Evolutionary conservation across 2,888 invertebrate genomes (phyloP).

Genomic region (Melitaea athalia): DNA sequence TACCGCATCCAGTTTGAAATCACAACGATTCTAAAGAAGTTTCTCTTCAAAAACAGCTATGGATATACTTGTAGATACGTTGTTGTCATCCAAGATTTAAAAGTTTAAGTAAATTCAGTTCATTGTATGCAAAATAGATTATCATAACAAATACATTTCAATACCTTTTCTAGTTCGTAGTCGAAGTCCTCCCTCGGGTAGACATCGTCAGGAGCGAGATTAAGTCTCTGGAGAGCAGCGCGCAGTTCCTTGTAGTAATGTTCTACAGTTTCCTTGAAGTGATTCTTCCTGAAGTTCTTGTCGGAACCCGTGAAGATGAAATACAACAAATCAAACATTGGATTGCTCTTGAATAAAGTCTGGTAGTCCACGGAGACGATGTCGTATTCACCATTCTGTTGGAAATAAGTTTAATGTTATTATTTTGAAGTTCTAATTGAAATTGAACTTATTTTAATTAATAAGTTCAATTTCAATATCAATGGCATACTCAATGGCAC

Average conservation of each 20-base stretch:
- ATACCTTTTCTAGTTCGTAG: constrained; percentile 46
- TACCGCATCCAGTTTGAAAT: no score
- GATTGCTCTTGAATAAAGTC: constrained; percentile 34
- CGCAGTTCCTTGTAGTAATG: constrained; percentile 47
- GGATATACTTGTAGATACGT: no score
- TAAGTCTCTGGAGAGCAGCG: constrained; percentile 40
- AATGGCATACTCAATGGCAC: no score
- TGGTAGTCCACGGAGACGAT: constrained; percentile 41
- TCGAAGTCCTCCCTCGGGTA: constrained; percentile 47
- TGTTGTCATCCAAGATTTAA: no score
- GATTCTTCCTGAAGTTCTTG: constrained; percentile 44
- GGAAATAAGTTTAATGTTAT: neutral
- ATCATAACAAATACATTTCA: neutral
- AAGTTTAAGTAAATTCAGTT: no score
- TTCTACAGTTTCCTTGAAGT: constrained; percentile 44
- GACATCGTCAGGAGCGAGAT: constrained; percentile 41
- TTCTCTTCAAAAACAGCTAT: no score
- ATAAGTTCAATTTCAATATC: no score
- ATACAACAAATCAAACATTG: constrained; percentile 43
- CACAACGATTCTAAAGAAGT: no score
- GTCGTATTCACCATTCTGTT: constrained; percentile 37
- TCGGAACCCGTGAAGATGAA: constrained; percentile 50
- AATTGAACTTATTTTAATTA: no score
- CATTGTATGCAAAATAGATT: neutral
- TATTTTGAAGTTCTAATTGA: no score